Evolutionary conservation across 2,797 vertebrate genomes (phyloP), one percentile per base, ranked within the genome.

Genomic region (Thamnophis elegans): DNA sequence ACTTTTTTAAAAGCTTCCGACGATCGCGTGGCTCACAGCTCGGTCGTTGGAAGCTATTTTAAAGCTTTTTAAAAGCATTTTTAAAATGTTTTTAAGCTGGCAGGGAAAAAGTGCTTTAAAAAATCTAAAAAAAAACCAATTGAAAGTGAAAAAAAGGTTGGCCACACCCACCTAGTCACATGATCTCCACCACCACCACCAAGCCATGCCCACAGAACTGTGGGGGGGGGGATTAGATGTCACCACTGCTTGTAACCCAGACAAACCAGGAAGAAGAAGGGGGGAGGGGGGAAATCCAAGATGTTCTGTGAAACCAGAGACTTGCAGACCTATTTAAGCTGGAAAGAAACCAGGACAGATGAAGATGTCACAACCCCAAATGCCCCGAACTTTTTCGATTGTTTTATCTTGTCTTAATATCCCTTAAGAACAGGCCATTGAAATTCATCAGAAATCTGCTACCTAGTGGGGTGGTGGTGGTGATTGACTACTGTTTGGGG

Each of bases 201-300:
- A 42, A 42, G 42, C 42, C 42, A 42, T 3, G 42, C 42, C 42
- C 42, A 42, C 42, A 42, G 42, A 42, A 42, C 42, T 3, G 42
- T 42, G 42, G 42, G 42, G 42, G 1, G 42, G 42, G 42, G 42
- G 3, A 42, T 42, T 42, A 42, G 42, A 42, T 42, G 3, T 42
- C 42, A 42, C 42, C 42, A 42, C 42, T 42, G 42, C 91, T 91
- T 93, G 12, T 89, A 16, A 42, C 26, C 12, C 55, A 60, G 53
- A 94, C 59, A 26, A 93, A 55, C 55, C 82, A 91, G 58, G 89
- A 94, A 78, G n/a, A 89, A 1, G 14, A 7, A 18, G 51, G 5
- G 5, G 20, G 18, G 93, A 68, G 25, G 42, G 1, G 42, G 42
- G 42, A 4, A 2, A 88, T 7, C 51, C 32, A 18, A 47, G 32